phyloP scores from a whole-genome alignment of 2,888 invertebrate genomes.

The Rosalia funebris region DNA sequence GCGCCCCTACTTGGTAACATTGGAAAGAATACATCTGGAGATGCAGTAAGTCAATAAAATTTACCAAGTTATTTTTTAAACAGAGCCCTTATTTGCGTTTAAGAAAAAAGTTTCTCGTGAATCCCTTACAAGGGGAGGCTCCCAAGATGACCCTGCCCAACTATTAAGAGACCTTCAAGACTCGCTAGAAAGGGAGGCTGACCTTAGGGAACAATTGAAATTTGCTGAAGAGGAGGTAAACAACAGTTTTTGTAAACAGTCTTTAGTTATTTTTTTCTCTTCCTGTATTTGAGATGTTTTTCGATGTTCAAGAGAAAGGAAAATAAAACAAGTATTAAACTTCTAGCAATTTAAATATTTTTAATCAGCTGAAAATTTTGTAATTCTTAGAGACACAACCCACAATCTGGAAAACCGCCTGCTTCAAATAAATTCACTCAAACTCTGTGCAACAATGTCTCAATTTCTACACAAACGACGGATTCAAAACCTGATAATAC shows the following conservation, averaged over 20 bases:
- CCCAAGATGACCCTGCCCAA: conserved; percentile 84
- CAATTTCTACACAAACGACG: conserved; percentile 32
- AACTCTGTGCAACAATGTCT: conserved; percentile 28
- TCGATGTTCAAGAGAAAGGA: background rate
- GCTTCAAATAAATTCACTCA: conserved; percentile 33
- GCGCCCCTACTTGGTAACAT: conserved; percentile 69
- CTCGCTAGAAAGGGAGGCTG: conserved; percentile 91
- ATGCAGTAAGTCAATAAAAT: conserved; percentile 65
- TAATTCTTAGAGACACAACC: conserved; percentile 18
- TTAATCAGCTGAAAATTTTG: background rate
- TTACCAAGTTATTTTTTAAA: conserved; percentile 16
- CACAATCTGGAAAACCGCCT: background rate
- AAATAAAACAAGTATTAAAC: background rate
- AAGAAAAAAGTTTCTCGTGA: conserved; percentile 76
- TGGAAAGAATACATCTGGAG: conserved; percentile 70
- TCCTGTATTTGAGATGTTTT: background rate
- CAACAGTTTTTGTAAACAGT: background rate
- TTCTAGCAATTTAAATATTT: background rate
- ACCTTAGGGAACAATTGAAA: conserved; percentile 89
- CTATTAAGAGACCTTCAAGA: conserved; percentile 88
- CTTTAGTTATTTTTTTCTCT: background rate
- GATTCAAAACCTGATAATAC: background rate
- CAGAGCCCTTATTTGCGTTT: conserved; percentile 34
- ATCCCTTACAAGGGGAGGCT: conserved; percentile 79
- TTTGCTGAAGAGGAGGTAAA: conserved; percentile 94